phyloP scores from a whole-genome alignment of 1,140 invertebrate genomes.

The Brachionus rubens region DNA sequence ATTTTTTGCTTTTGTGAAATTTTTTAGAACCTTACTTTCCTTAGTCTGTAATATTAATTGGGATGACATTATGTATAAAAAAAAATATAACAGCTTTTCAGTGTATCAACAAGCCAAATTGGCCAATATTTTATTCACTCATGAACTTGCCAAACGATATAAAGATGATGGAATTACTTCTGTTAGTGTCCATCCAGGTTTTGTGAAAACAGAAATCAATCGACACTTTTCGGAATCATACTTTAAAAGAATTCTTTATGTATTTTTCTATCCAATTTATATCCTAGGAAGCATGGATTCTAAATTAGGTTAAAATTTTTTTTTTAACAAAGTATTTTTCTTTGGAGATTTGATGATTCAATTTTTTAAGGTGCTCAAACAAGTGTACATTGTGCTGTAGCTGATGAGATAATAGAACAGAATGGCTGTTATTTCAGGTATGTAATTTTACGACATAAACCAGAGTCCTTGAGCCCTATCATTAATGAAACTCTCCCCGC shows the following conservation, averaged over 20 bases:
- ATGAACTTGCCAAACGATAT: constrained; percentile 63
- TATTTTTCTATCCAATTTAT: constrained; percentile 41
- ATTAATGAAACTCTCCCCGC: too few relatives aligned
- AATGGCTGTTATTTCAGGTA: constrained; percentile 15
- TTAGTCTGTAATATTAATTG: constrained; percentile 53
- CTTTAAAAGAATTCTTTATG: constrained; percentile 48
- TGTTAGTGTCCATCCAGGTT: constrained; percentile 80
- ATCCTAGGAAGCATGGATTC: constrained; percentile 48
- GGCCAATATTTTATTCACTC: constrained; percentile 71
- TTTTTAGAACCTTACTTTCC: background rate
- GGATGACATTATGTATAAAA: constrained; percentile 58
- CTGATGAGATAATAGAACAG: constrained; percentile 11
- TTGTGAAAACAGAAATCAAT: constrained; percentile 73
- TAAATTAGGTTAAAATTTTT: constrained; percentile 43
- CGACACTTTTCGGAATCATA: constrained; percentile 67
- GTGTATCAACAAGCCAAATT: constrained; percentile 71
- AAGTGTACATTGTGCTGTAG: constrained; percentile 25
- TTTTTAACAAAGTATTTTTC: constrained; percentile 49
- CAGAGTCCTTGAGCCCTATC: too few relatives aligned
- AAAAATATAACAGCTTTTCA: constrained; percentile 51
- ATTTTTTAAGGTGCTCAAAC: constrained; percentile 51
- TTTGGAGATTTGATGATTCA: constrained; percentile 52
- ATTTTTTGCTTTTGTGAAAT: background rate
- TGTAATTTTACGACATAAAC: too few relatives aligned
- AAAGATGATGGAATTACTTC: constrained; percentile 69